Percentiles rank a stretch among this genome's conserved stretches.
Conservation (phyloP, 2,797 vertebrate species). For the Cetoscarus ocellatus region DNA sequence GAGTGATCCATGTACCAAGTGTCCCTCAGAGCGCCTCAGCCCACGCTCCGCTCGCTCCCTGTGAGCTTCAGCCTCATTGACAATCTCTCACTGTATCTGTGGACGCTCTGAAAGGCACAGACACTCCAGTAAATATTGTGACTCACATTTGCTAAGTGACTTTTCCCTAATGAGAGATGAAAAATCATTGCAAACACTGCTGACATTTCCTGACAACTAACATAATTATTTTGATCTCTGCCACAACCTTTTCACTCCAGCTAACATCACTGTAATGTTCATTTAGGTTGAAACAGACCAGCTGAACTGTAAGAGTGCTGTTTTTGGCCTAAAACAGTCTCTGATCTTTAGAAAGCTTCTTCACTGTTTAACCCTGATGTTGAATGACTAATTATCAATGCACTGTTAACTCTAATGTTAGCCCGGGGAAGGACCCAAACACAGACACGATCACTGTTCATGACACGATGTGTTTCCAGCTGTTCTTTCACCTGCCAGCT, state of each 20-base stretch:
- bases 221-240: not conserved
- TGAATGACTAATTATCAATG: not conserved
- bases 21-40: conserved; percentile 49
- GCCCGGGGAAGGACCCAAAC: not conserved
- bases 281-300: not conserved
- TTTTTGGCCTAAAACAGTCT: not conserved
- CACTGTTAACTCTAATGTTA: conserved; percentile 12
- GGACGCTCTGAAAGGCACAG: conserved; percentile 11
- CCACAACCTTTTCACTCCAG: not conserved
- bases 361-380: not conserved
- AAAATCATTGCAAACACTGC: not conserved
- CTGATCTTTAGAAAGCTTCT: not conserved
- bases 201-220: conserved; percentile 3
- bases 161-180: not conserved
- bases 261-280: not conserved
- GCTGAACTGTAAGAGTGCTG: not conserved
- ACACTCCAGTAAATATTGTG: conserved; percentile 37
- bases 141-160: conserved; percentile 28
- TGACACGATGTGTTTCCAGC: conserved; percentile 10
- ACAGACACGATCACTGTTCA: not conserved
- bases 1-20: conserved; percentile 54
- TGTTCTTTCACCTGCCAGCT: conserved; percentile 17
- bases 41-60: conserved; percentile 41
- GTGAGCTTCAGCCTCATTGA: conserved; percentile 51
- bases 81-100: conserved; percentile 35